Percentiles rank a stretch among this genome's conserved stretches.
These are phyloP conservation scores for Natrix natrix DNA, from an alignment of 2,797 vertebrate genomes.

Conservation along the genomic window DNA sequence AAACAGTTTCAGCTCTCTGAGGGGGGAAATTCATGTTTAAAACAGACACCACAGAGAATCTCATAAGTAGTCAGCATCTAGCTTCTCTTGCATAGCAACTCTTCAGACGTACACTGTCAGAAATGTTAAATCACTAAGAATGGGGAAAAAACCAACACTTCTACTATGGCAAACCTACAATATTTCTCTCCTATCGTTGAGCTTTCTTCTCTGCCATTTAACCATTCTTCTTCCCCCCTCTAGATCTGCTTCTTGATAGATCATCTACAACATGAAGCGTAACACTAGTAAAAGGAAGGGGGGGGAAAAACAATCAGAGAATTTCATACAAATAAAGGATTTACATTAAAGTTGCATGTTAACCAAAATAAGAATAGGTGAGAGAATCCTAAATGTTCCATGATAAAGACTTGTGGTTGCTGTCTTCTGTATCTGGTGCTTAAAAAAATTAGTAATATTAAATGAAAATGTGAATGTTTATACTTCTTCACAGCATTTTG, in stretches of 20 bases:
- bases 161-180: neutral
- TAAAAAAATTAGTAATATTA: slow-evolving; percentile 46
- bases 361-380: slow-evolving; percentile 52
- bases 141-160: neutral
- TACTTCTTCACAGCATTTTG: slow-evolving; percentile 35
- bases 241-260: slow-evolving; percentile 49
- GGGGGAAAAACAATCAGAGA: slow-evolving; percentile 23
- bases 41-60: neutral
- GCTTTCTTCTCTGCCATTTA: slow-evolving; percentile 41
- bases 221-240: slow-evolving; percentile 16
- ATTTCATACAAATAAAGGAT: slow-evolving; percentile 42
- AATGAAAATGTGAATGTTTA: slow-evolving; percentile 26
- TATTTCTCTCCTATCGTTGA: neutral
- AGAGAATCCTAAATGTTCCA: slow-evolving; percentile 48
- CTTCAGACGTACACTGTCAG: slow-evolving; percentile 52
- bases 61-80: slow-evolving; percentile 7
- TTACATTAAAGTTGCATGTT: slow-evolving; percentile 47
- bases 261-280: slow-evolving; percentile 55
- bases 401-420: slow-evolving; percentile 18
- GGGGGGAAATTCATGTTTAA: neutral
- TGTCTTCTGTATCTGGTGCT: slow-evolving; percentile 34
- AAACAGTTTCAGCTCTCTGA: neutral
- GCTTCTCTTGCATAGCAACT: slow-evolving; percentile 18
- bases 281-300: slow-evolving; percentile 52
- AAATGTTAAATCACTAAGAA: slow-evolving; percentile 45